Base-by-base conservation (phyloP, 1,140 invertebrate species). In the Harlomillsia oculata region DNA sequence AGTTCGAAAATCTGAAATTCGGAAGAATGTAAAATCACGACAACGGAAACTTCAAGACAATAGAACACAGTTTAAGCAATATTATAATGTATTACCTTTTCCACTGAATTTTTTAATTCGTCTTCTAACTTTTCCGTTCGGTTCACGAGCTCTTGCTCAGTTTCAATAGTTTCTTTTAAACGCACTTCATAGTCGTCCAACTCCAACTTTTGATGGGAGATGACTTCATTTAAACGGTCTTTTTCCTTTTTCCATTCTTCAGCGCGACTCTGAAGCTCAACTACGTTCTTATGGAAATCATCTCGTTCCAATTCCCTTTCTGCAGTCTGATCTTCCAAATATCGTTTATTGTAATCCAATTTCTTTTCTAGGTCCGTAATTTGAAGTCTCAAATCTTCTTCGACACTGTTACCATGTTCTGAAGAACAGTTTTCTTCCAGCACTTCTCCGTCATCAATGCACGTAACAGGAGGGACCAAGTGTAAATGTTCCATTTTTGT, bases 311-410 rank as follows among this genome's bases (percentile, higher is more conserved):
- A 73, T 72, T 88, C 85, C 28, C 86, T 75, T 68, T 89, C 86
- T 30, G 70, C 72, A 21, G 85, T 82, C 70, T 87, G 85, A 67
- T 87, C 84, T 66, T 88, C 86, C 54, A 87, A 74, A 72, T 88
- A 88, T 68, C 78, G 76, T 1, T 81, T 74, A 1, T 81, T 86
- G 14, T 78, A 76, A 63, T 78, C 77, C 36, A 87, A 73, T 72
- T 87, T 82, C 56, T 86, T 85, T 72, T 87, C 84, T 25, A 85
- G 83, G 36, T 82, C 82, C 59, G 83, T 82, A 66, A 87, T 78
- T 85, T 89, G 67, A 8, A 61, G 26, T 36, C 54, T 62, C 36
- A 62, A 49, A 44, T 62, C 59, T 36, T 62, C 59, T 18, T 53
- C 26, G 13, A 45, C 36, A 48, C 54, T 57, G 18, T 51, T 56